Conservation (phyloP, 2,797 vertebrate genomes). For the Girardinus metallicus region DNA sequence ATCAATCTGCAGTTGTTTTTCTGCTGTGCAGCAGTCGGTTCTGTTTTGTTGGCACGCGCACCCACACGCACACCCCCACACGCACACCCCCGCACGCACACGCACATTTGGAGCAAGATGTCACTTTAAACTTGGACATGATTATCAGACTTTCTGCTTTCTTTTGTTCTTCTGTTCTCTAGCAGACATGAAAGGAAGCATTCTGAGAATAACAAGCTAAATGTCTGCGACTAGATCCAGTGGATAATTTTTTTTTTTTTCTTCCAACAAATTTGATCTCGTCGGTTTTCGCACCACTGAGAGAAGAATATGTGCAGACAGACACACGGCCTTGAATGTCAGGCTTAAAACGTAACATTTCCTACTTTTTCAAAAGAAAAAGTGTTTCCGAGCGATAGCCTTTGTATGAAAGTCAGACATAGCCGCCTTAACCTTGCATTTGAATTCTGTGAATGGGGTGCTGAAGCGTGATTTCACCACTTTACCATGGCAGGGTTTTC, state of each 20-base stretch:
- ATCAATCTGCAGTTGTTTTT: constrained; percentile 26
- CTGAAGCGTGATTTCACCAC: not conserved
- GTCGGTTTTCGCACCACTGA: not conserved
- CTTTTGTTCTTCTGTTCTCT: not conserved
- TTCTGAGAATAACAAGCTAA: constrained; percentile 19
- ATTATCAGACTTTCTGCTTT: constrained; percentile 20
- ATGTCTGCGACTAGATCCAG: constrained; percentile 1
- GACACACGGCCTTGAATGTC: not conserved
- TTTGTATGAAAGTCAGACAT: not conserved
- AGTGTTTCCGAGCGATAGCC: not conserved
- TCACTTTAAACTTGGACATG: constrained; percentile 37
- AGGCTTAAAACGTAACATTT: not conserved
- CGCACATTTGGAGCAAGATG: constrained; percentile 11
- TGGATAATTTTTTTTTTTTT: not conserved
- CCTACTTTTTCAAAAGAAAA: not conserved
- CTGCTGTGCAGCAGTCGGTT: constrained; percentile 24
- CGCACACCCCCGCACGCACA: no score
- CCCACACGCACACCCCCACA: no score
- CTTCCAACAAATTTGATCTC: not conserved
- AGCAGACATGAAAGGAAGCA: constrained; percentile 8
- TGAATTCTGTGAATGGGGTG: not conserved
- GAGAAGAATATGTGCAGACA: not conserved
- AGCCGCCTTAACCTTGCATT: not conserved
- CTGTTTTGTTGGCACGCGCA: constrained; percentile 7
- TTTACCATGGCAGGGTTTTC: not conserved